These are phyloP conservation scores for Strigamia crassipes DNA, from an alignment of 2,888 invertebrate genomes.

Conservation along the genomic window DNA sequence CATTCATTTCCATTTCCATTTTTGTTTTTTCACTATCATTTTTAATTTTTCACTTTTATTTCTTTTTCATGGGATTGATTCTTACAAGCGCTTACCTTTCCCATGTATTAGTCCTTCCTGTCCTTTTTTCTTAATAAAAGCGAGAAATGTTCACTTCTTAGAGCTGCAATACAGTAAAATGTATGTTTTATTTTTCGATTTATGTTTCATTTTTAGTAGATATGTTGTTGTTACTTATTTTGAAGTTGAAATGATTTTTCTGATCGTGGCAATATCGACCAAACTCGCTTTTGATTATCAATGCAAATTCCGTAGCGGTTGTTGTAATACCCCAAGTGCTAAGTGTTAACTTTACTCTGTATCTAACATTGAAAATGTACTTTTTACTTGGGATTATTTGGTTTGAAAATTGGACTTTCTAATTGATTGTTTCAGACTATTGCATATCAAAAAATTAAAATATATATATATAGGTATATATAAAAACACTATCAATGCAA, in stretches of 20 bases:
- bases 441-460: neutral
- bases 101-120: neutral
- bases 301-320: neutral
- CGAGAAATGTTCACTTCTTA: neutral
- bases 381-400: neutral
- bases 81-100: too few relatives aligned
- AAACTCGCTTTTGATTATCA: neutral
- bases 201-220: neutral
- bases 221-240: too few relatives aligned
- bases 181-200: neutral
- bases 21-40: neutral
- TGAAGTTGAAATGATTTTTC: too few relatives aligned
- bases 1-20: neutral
- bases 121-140: neutral
- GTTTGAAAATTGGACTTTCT: neutral
- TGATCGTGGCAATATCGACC: neutral
- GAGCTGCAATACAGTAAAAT: neutral
- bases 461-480: too few relatives aligned
- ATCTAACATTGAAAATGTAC: neutral
- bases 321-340: neutral
- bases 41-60: too few relatives aligned
- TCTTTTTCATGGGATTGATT: neutral
- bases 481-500: slow-evolving; percentile 3
- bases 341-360: neutral
- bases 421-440: neutral